Evolutionary conservation across 2,797 vertebrate genomes (phyloP), one percentile per base, ranked within the genome.

Genomic region (Avahi laniger): DNA sequence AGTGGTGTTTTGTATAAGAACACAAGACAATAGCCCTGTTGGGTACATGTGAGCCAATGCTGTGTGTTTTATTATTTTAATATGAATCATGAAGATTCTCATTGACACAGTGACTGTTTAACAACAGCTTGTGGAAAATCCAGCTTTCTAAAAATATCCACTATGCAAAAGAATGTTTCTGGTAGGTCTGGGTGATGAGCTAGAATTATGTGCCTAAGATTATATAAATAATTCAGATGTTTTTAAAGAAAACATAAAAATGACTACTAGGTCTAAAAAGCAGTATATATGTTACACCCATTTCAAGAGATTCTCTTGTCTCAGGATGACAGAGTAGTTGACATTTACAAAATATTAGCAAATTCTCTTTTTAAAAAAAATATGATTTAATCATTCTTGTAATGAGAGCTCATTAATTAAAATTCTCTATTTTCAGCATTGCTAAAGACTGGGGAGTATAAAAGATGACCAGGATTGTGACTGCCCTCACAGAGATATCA

Each of bases 391-490:
- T 96, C 93, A 94, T 69, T 95, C 70, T 41, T 59, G 24, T 63
- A 78, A 73, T n/a, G 59, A 88, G 80, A 73, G 30, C 94, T 92
- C 95, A 91, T 97, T 96, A 95, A 97, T 96, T 94, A 91, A 91
- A 89, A 84, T 91, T 85, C 78, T 88, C 65, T 94, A n/a, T 93
- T 87, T 96, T 84, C 65, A 52, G 79, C 28, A n/a, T 83, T 63
- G 70, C n/a, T 89, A 87, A 95, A 92, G 52, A 24, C 5, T 6
- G 5, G 76, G 82, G 80, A 85, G 24, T 63, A 24, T 33, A 8
- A 20, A 86, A 89, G 80, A 83, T 84, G 93, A 78, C 89, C 93
- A 67, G 73, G 82, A 76, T n/a, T 69, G 69, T 87, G 65, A 80
- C 38, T 46, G 38, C 41, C 73, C 38, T 91, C 38, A 50, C n/a